These are phyloP conservation scores for Dryoscopus gambensis DNA, from an alignment of 2,113 vertebrate genomes.

Conservation along the genomic window DNA sequence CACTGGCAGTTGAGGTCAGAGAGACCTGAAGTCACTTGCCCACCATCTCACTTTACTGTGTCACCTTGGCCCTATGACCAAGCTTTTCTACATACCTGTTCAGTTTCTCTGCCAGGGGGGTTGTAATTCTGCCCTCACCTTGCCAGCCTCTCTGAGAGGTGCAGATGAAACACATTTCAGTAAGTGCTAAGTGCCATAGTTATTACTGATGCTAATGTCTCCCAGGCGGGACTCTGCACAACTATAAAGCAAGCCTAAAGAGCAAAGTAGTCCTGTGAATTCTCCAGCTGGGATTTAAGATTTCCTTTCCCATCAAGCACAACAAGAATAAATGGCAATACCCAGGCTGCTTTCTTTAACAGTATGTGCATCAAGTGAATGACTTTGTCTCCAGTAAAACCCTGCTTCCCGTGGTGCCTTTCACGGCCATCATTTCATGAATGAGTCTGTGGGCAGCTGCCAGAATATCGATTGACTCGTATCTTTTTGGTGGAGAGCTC, in stretches of 20 bases:
- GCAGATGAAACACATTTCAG: neutral
- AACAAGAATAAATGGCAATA: slow-evolving; percentile 33
- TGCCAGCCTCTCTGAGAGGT: neutral
- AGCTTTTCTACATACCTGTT: neutral
- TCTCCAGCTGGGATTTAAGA: slow-evolving; percentile 13
- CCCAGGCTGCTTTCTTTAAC: neutral
- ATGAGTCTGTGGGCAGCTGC: slow-evolving; percentile 35
- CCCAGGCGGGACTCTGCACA: neutral
- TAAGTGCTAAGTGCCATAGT: neutral
- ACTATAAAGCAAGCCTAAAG: slow-evolving; percentile 7
- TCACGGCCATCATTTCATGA: slow-evolving; percentile 6
- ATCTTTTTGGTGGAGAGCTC: neutral
- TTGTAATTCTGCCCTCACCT: neutral
- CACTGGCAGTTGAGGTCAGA: neutral
- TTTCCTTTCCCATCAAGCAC: neutral
- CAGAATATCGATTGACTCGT: neutral
- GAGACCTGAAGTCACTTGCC: neutral
- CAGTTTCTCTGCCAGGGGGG: neutral
- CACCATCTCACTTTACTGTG: neutral
- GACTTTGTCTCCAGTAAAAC: neutral
- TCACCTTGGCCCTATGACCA: neutral
- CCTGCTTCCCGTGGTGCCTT: neutral
- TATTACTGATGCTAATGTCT: slow-evolving; percentile 14
- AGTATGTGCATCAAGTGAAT: neutral
- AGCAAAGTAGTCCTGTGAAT: neutral